phyloP scores from a whole-genome alignment of 1,140 invertebrate species.

The Drosophila malerkotliana region DNA sequence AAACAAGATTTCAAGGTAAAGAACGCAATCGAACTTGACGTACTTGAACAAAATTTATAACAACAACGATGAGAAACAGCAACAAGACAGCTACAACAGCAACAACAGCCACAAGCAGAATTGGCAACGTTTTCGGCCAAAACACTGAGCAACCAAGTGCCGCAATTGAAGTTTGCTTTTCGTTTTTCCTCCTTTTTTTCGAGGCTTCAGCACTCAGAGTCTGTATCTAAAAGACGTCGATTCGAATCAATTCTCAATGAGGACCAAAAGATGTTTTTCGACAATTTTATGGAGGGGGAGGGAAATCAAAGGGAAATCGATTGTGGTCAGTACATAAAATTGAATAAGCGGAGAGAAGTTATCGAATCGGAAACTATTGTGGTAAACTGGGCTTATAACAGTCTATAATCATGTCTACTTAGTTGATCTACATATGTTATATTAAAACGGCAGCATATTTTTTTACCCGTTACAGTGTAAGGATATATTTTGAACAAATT shows the following conservation, averaged over 20 bases:
- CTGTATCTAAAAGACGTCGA: conserved; percentile 28
- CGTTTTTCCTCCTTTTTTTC: conserved; percentile 18
- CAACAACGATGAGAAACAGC: conserved; percentile 46
- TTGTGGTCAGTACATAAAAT: conserved; percentile 13
- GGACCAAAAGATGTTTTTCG: conserved; percentile 17
- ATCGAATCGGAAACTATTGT: neutral
- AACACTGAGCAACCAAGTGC: conserved; percentile 57
- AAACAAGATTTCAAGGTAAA: conserved; percentile 82
- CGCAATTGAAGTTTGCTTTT: conserved; percentile 45
- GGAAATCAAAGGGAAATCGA: neutral
- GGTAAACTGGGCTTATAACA: neutral
- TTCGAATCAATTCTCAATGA: conserved; percentile 48
- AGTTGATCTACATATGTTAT: too few species aligned
- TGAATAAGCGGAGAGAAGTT: neutral
- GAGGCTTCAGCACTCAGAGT: conserved; percentile 26
- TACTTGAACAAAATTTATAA: conserved; percentile 80
- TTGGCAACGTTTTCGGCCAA: conserved; percentile 70
- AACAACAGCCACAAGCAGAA: conserved; percentile 33
- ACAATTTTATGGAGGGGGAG: neutral
- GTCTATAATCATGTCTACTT: neutral
- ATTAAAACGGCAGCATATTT: conserved; percentile 30
- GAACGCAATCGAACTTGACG: conserved; percentile 82
- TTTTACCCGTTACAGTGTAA: neutral
- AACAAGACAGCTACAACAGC: conserved; percentile 13
- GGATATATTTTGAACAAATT: conserved; percentile 29